These are phyloP conservation scores for Cyanoderma ruficeps DNA, from an alignment of 2,113 vertebrate genomes.

Conservation along the genomic window DNA sequence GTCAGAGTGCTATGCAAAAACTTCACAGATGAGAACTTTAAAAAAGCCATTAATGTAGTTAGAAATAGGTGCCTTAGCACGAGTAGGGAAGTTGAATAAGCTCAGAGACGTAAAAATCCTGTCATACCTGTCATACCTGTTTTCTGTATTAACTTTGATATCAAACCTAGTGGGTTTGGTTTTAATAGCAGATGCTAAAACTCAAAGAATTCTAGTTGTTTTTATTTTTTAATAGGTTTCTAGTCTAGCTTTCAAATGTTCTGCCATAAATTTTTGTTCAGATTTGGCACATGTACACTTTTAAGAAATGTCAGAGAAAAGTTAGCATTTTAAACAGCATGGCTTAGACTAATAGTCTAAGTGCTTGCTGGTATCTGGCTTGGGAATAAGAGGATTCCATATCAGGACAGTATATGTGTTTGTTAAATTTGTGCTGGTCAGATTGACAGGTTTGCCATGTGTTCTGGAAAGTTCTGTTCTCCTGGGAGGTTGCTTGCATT, in stretches of 20 bases:
- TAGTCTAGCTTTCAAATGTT: background rate
- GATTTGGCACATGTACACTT: background rate
- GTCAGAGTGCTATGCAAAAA: background rate
- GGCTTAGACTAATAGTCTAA: background rate
- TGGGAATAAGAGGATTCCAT: background rate
- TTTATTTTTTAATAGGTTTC: background rate
- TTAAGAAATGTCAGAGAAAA: background rate
- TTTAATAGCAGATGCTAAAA: background rate
- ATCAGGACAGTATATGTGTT: background rate
- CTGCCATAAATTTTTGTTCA: background rate
- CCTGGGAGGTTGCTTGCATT: background rate
- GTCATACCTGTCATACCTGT: background rate
- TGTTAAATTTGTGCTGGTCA: background rate
- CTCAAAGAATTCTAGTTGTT: background rate
- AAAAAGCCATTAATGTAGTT: background rate
- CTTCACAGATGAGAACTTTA: background rate
- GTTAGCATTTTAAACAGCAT: background rate
- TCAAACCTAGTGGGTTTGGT: background rate
- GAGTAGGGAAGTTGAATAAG: background rate
- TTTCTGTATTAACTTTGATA: conserved; percentile 17
- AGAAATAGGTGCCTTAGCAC: background rate
- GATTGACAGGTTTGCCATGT: background rate
- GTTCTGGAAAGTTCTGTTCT: background rate
- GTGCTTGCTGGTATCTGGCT: background rate
- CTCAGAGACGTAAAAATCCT: background rate